Evolutionary conservation across 2,113 vertebrate species (phyloP), one percentile per base, ranked within the genome.

Genomic region (Periophthalmus modestus): DNA sequence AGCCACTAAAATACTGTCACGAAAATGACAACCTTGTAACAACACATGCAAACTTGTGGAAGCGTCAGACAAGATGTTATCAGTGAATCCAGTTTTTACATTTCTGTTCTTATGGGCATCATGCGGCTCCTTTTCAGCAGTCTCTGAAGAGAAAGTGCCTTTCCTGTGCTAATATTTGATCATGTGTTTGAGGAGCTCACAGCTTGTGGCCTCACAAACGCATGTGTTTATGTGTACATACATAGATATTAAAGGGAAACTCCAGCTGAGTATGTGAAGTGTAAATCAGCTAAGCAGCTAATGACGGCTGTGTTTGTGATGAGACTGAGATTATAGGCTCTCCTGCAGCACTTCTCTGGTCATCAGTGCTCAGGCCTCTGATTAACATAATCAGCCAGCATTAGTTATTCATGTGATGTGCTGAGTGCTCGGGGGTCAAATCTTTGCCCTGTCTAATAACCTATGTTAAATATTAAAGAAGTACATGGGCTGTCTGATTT

Each of bases 391-490:
- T 93, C 91, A 93, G 90, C 84, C 85, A 66, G 67, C 90, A 93
- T 94, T 93, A 93, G 91, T 93, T 93, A 94, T 94, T 94, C 93
- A 94, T 93, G 93, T 88, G 87, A 87, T 92, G 90, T 89, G 88
- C 83, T 74, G 89, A 92, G 85, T 77, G 91, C 93, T 93, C 66
- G 87, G 91, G 91, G 93, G 92, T 93, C 89, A 90, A 90, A 91
- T 87, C 91, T 92, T 91, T 91, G 88, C 92, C 92, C 92, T 85
- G 90, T 92, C 93, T 94, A 94, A 93, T 94, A 94, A 93, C 91
- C 91, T 92, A 92, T 92, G 92, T 94, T 94, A 93, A 94, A 94
- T 94, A 93, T 94, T 92, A 92, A 94, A 93, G 91, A 85, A 91
- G 92, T 84, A 93, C 90, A 90, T 88, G 92, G 87, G 78, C 87